Evolutionary conservation across 92 coral and sea anemone species (phyloP), one percentile per base, ranked within the genome.

Genomic region (Diadumene lineata): DNA sequence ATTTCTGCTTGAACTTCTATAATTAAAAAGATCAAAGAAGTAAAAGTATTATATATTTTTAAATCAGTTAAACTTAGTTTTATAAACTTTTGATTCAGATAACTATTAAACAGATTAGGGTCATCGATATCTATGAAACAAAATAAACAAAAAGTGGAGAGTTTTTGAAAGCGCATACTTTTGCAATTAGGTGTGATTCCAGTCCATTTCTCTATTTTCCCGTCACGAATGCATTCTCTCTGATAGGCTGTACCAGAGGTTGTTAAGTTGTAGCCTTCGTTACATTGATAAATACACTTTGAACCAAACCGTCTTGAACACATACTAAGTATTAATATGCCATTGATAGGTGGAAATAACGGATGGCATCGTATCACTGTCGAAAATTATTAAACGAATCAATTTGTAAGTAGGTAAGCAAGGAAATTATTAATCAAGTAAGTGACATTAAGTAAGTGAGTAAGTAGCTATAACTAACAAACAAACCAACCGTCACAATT

Each of bases 331-430:
- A 79, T 57, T 18, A 70, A 44, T 16, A 43, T 62, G n/a, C 83
- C 75, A 44, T 70, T 69, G 15, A 22, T n/a, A 32, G 86, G 86
- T 15, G 71, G 60, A 61, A 28, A 21, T 0, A 67, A 53, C 16
- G 55, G 70, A 22, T 68, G 32, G 34, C 79, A 86, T 60, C 82
- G 74, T 23, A 81, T 73, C 48, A 81, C 81, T 73, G 67, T 69
- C 15, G 11, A 34, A 21, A 27, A 69, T 18, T 15, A 43, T 34
- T 11, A 10, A 22, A 17, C 24, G 10, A 61, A 33, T n/a, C 34
- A 25, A 7, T 11, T n/a, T n/a, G n/a, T n/a, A n/a, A n/a, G n/a
- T 17, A 44, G 9, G 9, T 44, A 17, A 9, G 17, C 51, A 44
- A 44, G 10, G 17, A 44, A 44, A 44, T 17, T 8, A 44, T 8